phyloP scores from a whole-genome alignment of 2,797 vertebrate species.

The Sebastes alutus region DNA sequence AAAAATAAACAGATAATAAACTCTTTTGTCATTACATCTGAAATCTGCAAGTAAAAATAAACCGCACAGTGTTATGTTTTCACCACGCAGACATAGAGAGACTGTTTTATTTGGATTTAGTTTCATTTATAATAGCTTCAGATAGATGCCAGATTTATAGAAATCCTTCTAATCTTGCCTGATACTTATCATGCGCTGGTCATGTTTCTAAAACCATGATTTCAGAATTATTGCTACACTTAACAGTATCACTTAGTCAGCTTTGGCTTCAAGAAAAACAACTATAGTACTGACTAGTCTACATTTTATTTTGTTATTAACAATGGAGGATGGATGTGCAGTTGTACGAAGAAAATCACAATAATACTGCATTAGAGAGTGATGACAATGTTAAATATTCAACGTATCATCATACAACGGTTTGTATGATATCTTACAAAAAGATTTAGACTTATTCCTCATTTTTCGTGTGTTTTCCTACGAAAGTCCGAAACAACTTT shows the following conservation, averaged over 20 bases:
- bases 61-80: constrained; percentile 26
- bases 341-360: background rate
- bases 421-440: background rate
- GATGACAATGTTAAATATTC: background rate
- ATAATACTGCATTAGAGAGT: background rate
- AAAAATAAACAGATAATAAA: constrained; percentile 34
- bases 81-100: constrained; percentile 17
- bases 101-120: constrained; percentile 58
- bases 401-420: background rate
- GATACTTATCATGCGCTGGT: constrained; percentile 69
- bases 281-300: background rate
- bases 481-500: background rate
- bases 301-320: background rate
- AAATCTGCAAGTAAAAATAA: constrained; percentile 62
- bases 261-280: background rate
- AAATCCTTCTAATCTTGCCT: constrained; percentile 75
- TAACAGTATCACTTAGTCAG: constrained; percentile 11
- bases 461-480: background rate
- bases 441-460: background rate
- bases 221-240: constrained; percentile 27
- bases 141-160: constrained; percentile 68
- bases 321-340: background rate
- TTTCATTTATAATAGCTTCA: constrained; percentile 51
- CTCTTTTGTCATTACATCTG: constrained; percentile 35
- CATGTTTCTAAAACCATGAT: constrained; percentile 54